A percentile compares a stretch with the other conserved stretches of the same genome.
Evolutionary conservation across 2,113 vertebrate genomes (phyloP).

Genomic region (Cettia cetti): DNA sequence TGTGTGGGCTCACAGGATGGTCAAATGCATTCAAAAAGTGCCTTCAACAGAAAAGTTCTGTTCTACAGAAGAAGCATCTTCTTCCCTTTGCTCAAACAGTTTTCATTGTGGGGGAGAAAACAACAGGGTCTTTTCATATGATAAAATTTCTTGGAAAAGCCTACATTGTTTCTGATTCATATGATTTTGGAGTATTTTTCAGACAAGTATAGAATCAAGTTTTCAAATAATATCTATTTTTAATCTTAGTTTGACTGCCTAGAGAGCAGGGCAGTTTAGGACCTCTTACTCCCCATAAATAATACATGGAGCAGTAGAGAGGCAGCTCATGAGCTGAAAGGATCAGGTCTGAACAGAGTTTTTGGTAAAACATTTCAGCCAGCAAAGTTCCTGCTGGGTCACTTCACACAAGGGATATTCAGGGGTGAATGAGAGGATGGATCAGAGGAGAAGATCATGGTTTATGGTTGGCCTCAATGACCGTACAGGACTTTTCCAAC

Average conservation of each 20-base stretch:
- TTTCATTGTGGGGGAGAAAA: background rate
- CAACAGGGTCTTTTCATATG: background rate
- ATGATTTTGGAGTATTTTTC: background rate
- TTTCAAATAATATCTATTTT: background rate
- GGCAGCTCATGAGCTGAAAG: background rate
- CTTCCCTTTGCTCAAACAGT: background rate
- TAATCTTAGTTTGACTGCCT: background rate
- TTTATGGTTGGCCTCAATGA: background rate
- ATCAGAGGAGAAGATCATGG: background rate
- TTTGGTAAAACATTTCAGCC: background rate
- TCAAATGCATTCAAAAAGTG: background rate
- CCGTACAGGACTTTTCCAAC: background rate
- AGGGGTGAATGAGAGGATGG: fast-evolving
- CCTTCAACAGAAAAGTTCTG: background rate
- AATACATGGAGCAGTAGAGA: fast-evolving
- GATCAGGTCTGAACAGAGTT: background rate
- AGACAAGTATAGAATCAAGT: background rate
- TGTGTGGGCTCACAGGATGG: background rate
- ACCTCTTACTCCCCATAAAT: background rate
- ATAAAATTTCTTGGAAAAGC: background rate
- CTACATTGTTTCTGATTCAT: background rate
- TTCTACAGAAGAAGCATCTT: background rate
- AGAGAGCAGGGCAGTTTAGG: background rate
- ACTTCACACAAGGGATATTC: background rate
- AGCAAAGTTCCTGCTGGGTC: background rate